These are phyloP conservation scores for Zeus faber DNA, from an alignment of 2,113 vertebrate species.

Conservation along the genomic window DNA sequence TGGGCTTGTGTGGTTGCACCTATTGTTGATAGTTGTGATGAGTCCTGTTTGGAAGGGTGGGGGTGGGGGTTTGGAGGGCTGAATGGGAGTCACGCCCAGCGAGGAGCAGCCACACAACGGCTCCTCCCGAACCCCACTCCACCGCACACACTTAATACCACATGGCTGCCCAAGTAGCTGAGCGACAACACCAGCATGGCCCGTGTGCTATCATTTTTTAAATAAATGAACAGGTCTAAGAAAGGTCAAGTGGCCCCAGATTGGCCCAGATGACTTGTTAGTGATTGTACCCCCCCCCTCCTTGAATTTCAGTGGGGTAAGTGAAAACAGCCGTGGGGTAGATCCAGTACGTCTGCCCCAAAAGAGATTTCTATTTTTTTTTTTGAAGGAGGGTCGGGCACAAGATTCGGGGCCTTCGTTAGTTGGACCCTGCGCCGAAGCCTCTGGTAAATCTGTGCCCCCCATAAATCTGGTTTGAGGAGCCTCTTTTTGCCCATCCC, in stretches of 20 bases:
- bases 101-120: slow-evolving; percentile 51
- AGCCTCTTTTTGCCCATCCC: too few relatives aligned
- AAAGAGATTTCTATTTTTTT: slow-evolving; percentile 42
- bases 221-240: slow-evolving; percentile 23
- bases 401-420: slow-evolving; percentile 41
- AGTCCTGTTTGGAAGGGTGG: slow-evolving; percentile 13
- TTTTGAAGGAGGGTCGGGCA: too few relatives aligned
- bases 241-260: slow-evolving; percentile 12
- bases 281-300: slow-evolving; percentile 26
- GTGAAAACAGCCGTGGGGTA: slow-evolving; percentile 49
- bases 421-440: slow-evolving; percentile 27
- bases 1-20: slow-evolving; percentile 20
- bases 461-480: too few relatives aligned
- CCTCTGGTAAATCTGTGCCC: too few relatives aligned
- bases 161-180: slow-evolving; percentile 38
- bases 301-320: slow-evolving; percentile 63
- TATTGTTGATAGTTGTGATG: slow-evolving; percentile 42
- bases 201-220: not conserved
- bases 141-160: slow-evolving; percentile 51
- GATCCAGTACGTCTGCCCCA: slow-evolving; percentile 46
- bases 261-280: too few relatives aligned
- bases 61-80: slow-evolving; percentile 36
- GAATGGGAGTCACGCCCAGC: slow-evolving; percentile 70
- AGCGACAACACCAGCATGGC: slow-evolving; percentile 2
- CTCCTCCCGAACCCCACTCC: slow-evolving; percentile 46